Evolutionary conservation across 2,797 vertebrate genomes (phyloP).

Genomic region (Simalia tracyae): DNA sequence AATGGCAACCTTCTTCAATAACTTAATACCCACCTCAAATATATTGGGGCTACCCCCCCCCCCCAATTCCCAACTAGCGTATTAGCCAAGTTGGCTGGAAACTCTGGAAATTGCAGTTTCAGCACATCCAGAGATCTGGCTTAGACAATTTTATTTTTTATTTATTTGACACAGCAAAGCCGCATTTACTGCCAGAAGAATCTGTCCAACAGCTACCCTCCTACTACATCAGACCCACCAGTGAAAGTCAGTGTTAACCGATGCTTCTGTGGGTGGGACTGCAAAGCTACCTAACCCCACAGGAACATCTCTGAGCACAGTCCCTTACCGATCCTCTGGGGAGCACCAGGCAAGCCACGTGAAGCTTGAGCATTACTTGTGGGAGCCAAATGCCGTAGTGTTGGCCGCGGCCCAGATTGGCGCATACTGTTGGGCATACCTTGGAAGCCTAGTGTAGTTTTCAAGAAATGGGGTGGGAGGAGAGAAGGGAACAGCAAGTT

Average conservation of each 20-base stretch:
- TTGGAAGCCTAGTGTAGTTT: conserved; percentile 83
- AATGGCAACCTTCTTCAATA: not conserved
- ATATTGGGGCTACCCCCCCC: not conserved
- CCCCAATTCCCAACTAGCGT: not conserved
- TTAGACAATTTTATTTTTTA: too few relatives aligned
- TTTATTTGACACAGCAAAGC: not conserved
- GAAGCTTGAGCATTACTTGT: conserved; percentile 79
- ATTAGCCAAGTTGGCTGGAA: not conserved
- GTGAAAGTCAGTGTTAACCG: too few relatives aligned
- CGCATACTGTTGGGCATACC: conserved; percentile 90
- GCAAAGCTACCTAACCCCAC: not conserved
- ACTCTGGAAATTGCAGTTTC: not conserved
- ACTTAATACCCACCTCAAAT: not conserved
- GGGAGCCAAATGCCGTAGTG: conserved; percentile 89
- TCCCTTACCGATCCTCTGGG: conserved; percentile 83
- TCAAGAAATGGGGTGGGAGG: not conserved
- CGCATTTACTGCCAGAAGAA: not conserved
- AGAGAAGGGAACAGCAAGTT: not conserved
- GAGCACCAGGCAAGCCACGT: conserved; percentile 80
- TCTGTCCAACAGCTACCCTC: too few relatives aligned
- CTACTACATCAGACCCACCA: not conserved
- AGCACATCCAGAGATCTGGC: not conserved
- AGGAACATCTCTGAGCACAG: too few relatives aligned
- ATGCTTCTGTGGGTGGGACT: not conserved
- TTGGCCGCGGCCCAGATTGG: conserved; percentile 90